Conservation (phyloP, 2,888 invertebrate genomes). For the Leucophora obtusa region DNA sequence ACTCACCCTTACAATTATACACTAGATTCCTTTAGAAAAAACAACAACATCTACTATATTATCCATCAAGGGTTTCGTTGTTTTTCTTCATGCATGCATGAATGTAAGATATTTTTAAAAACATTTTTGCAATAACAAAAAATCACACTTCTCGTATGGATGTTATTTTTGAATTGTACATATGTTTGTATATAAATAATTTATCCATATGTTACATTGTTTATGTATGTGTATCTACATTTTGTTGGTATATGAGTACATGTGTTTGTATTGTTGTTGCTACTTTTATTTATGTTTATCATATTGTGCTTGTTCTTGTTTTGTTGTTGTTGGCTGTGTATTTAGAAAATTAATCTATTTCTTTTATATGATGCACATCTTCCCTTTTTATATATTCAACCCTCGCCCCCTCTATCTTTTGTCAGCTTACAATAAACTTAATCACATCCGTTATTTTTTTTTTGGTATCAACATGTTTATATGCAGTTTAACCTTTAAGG, state of each 20-base stretch:
- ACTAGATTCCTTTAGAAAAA: slow-evolving; percentile 59
- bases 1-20: slow-evolving; percentile 45
- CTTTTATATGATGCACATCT: slow-evolving; percentile 48
- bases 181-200: slow-evolving; percentile 39
- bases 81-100: slow-evolving; percentile 23
- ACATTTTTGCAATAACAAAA: slow-evolving; percentile 48
- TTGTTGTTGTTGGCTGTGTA: slow-evolving; percentile 52
- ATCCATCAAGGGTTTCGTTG: slow-evolving; percentile 43
- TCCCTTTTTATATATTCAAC: slow-evolving; percentile 13
- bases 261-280: slow-evolving; percentile 1
- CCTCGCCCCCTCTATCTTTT: slow-evolving; percentile 12
- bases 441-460: slow-evolving; percentile 44
- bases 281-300: slow-evolving; percentile 4
- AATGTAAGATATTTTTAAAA: neutral
- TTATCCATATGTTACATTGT: slow-evolving; percentile 56
- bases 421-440: slow-evolving; percentile 41
- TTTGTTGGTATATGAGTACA: neutral
- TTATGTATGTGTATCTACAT: slow-evolving; percentile 33
- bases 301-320: slow-evolving; percentile 43
- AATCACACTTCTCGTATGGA: slow-evolving; percentile 52
- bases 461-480: slow-evolving; percentile 17
- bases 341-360: slow-evolving; percentile 62
- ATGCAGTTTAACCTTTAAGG: neutral
- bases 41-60: slow-evolving; percentile 1
- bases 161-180: slow-evolving; percentile 24